Conservation (phyloP, 2,113 vertebrate genomes). For the Cephalopterus ornatus region DNA sequence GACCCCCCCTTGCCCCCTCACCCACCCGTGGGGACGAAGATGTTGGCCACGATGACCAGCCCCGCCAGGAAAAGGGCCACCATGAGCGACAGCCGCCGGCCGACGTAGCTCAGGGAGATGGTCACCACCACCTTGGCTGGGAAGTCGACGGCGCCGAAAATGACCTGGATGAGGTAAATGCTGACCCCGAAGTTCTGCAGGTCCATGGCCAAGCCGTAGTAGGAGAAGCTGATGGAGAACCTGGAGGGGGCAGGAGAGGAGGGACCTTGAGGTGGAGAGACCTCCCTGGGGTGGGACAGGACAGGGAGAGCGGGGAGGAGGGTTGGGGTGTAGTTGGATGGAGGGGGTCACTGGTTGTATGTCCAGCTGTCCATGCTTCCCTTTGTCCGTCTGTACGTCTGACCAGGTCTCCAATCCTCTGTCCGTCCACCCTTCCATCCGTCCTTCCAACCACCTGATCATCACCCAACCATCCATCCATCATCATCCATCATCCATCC, state of each 20-base stretch:
- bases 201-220: constrained; percentile 91
- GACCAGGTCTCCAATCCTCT: neutral
- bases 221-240: constrained; percentile 90
- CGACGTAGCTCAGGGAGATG: constrained; percentile 77
- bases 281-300: fast-evolving
- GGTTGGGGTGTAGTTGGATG: fast-evolving
- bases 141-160: constrained; percentile 87
- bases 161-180: constrained; percentile 90
- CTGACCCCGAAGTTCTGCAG: constrained; percentile 90
- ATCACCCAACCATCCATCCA: no score
- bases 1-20: neutral
- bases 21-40: constrained; percentile 83
- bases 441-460: neutral
- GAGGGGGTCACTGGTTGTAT: neutral
- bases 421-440: neutral
- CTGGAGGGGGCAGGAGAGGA: neutral
- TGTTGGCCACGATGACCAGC: constrained; percentile 74
- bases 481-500: neutral
- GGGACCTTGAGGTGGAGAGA: neutral
- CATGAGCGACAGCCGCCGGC: constrained; percentile 79
- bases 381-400: fast-evolving
- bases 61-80: constrained; percentile 75
- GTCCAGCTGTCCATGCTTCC: neutral
- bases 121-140: constrained; percentile 85
- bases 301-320: fast-evolving